phyloP scores from a whole-genome alignment of 2,797 vertebrate species.

The Sebastes steindachneri region DNA sequence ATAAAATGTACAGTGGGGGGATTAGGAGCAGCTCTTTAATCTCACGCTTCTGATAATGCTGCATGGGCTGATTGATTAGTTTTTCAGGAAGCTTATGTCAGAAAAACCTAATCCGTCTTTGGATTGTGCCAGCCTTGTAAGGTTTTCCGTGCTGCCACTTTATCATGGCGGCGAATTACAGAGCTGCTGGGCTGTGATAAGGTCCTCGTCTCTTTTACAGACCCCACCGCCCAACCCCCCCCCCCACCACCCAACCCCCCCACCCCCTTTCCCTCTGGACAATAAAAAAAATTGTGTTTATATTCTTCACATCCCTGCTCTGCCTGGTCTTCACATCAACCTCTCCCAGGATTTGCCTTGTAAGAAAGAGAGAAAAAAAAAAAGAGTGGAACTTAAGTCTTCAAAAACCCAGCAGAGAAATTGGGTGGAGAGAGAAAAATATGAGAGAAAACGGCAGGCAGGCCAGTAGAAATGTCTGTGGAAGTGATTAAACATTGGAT shows the following conservation, averaged over 20 bases:
- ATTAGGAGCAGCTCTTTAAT: conserved; percentile 91
- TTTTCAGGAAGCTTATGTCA: conserved; percentile 97
- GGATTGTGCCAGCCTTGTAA: conserved; percentile 94
- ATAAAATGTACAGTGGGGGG: conserved; percentile 90
- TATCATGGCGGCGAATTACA: conserved; percentile 92
- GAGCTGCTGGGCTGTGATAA: conserved; percentile 96
- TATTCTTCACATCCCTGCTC: conserved; percentile 86
- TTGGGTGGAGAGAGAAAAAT: conserved; percentile 48
- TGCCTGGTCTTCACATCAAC: conserved; percentile 84
- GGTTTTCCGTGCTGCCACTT: conserved; percentile 90
- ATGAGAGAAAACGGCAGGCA: conserved; percentile 53
- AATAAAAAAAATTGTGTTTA: conserved; percentile 90
- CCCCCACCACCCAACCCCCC: conserved; percentile 35
- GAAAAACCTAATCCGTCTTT: conserved; percentile 95
- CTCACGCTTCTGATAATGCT: conserved; percentile 90
- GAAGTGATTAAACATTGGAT: conserved; percentile 79
- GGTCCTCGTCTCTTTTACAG: conserved; percentile 86
- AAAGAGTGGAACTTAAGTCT: conserved; percentile 69
- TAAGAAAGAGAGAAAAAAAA: conserved; percentile 47
- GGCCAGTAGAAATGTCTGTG: conserved; percentile 58
- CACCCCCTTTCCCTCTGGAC: conserved; percentile 78
- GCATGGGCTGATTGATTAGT: conserved; percentile 94
- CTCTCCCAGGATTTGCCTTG: conserved; percentile 80
- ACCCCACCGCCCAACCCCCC: conserved; percentile 71
- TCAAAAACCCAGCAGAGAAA: conserved; percentile 70